Evolutionary conservation across 1,140 invertebrate genomes (phyloP).

Genomic region (Hermetia illucens): DNA sequence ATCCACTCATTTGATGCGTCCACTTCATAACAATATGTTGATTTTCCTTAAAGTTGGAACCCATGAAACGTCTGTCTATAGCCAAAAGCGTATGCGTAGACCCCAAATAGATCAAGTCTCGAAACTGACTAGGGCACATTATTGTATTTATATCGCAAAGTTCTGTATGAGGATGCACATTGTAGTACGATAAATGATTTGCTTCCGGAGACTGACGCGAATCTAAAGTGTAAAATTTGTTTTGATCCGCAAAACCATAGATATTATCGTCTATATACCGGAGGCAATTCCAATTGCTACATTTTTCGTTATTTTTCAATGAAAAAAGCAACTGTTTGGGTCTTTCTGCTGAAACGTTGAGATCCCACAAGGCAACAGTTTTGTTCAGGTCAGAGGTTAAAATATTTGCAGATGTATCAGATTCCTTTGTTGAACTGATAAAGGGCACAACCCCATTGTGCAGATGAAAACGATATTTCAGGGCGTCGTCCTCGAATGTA

Average conservation of each 20-base stretch:
- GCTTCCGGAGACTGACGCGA: too few relatives aligned
- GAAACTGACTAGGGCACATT: background rate
- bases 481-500: too few relatives aligned
- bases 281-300: background rate
- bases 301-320: background rate
- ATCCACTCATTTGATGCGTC: background rate
- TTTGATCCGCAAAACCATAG: too few relatives aligned
- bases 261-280: too few relatives aligned
- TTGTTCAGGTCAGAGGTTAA: background rate
- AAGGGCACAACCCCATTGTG: background rate
- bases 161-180: too few relatives aligned
- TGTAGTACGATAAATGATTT: too few relatives aligned
- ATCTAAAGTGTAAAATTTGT: too few relatives aligned
- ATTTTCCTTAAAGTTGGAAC: too few relatives aligned
- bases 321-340: background rate
- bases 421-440: background rate
- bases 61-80: too few relatives aligned
- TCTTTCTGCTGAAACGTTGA: background rate
- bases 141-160: background rate
- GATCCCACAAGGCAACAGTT: background rate
- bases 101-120: background rate
- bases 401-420: background rate
- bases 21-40: background rate
- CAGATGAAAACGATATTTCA: too few relatives aligned
- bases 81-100: background rate